Evolutionary conservation across 2,113 vertebrate genomes (phyloP), one percentile per base, ranked within the genome.

Genomic region (Psilopsiagon aymara): DNA sequence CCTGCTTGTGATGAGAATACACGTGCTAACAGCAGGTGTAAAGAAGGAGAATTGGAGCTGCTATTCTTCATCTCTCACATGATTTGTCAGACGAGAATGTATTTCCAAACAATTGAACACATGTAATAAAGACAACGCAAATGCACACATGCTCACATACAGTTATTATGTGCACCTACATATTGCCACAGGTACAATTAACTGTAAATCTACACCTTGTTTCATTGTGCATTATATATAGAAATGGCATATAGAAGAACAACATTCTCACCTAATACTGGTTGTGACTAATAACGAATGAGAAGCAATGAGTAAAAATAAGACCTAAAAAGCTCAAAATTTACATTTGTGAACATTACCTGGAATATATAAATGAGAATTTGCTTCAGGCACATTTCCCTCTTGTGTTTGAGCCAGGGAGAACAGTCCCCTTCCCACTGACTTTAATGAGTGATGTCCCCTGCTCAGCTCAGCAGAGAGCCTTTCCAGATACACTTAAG

Each of bases 401-500:
- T 88, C 93, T 91, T 78, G 80, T 68, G 93, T 85, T 85, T 79
- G 63, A 87, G 82, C 44, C 60, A 52, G 90, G 66, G 64, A 93
- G 92, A 95, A 88, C 80, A 96, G 86, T 73, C 60, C 53, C 86
- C 51, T 92, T 95, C 77, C 64, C 31, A 51, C 69, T 53, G 88
- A 29, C 86, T 94, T 86, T 90, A 86, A 93, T 53, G 80, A 90
- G 66, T 24, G 7, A n/a, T 13, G 53, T 83, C 89, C 83, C 81
- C 84, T 18, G 60, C 78, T 55, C 82, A 1, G 6, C 80, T 33
- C 64, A 55, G 79, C 28, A 6, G 57, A 94, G 85, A 64, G 64
- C 76, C 76, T 88, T 70, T 63, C 80, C 91, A 94, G 88, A 91
- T 94, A 92, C 86, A 47, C 69, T 70, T 23, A n/a, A 94, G 64